Base-by-base conservation (phyloP, 2,797 vertebrate genomes). In the Gallirallus australis region DNA sequence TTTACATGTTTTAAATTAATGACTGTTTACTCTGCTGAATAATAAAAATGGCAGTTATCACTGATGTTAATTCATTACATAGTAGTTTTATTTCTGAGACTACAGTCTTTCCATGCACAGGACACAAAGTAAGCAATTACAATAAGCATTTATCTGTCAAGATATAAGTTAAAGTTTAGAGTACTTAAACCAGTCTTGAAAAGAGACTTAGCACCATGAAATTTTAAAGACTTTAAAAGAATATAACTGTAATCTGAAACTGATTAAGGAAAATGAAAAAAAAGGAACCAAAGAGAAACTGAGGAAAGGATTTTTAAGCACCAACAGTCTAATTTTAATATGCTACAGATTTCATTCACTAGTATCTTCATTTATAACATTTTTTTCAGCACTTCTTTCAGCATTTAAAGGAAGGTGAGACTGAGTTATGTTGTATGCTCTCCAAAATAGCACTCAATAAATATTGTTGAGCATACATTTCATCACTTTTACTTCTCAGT, bases 1-100 rank as follows among this genome's bases (percentile, higher is more conserved):
- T 97, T 97, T 97, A 84, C 71, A 63, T 93, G 80, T 94, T 97
- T 96, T 94, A 97, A 97, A 98, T 95, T 96, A 97, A 97, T 93
- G 88, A 76, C 25, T 91, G 54, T 96, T 98, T 97, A 95, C 75
- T 95, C 89, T 94, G 66, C 76, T 92, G 73, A 89, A 93, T 76
- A 97, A 96, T 89, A 95, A 96, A 96, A 84, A 78, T 35, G 28
- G 53, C 57, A 89, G 85, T 97, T 97, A 97, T 95, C 92, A 95
- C 8, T 72, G 61, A 53, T 96, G 89, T 27, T 93, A 96, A 97
- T 92, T 94, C 80, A 94, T 84, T 94, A 70, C 37, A 68, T 33
- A 93, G 76, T 82, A 83, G 50, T 92, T 91, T 90, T 59, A 82
- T 93, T 86, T 95, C 65, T 91, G 87, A 93, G 65, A 90, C 91